Evolutionary conservation across 2,888 invertebrate species (phyloP).

Genomic region (Machimus atricapillus): DNA sequence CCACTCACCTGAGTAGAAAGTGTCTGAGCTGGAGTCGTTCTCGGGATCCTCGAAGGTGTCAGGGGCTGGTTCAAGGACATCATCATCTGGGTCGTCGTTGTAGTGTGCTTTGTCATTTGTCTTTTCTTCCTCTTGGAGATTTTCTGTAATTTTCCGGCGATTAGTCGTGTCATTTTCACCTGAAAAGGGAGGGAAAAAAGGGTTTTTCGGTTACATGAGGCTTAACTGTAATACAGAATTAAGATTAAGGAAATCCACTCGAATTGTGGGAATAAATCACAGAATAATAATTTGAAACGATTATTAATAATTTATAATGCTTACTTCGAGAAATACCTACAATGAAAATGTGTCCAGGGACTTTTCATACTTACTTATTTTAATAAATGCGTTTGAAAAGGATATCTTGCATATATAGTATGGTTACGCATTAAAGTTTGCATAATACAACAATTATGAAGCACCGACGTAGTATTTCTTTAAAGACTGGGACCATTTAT

Average conservation of each 20-base stretch:
- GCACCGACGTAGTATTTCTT: too few species aligned
- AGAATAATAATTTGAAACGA: background rate
- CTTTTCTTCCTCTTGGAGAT: background rate
- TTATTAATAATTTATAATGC: background rate
- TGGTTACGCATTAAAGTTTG: too few species aligned
- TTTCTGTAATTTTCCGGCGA: background rate
- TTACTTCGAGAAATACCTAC: background rate
- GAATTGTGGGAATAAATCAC: background rate
- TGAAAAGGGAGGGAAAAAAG: constrained; percentile 27
- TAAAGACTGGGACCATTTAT: too few species aligned
- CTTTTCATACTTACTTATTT: too few species aligned
- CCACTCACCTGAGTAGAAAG: constrained; percentile 61
- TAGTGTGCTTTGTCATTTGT: background rate
- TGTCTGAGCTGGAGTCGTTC: constrained; percentile 59
- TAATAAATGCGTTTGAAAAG: too few species aligned
- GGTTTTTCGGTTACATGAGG: background rate
- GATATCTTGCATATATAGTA: too few species aligned
- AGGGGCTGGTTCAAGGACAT: constrained; percentile 48
- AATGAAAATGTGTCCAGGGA: too few species aligned
- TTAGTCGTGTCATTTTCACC: constrained; percentile 33
- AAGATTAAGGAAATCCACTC: background rate
- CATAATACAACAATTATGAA: too few species aligned
- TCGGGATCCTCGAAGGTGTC: constrained; percentile 55
- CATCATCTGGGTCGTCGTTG: constrained; percentile 2
- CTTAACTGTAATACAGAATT: background rate